Conservation (phyloP, 2,797 vertebrate genomes). For the Poeciliopsis gracilis region DNA sequence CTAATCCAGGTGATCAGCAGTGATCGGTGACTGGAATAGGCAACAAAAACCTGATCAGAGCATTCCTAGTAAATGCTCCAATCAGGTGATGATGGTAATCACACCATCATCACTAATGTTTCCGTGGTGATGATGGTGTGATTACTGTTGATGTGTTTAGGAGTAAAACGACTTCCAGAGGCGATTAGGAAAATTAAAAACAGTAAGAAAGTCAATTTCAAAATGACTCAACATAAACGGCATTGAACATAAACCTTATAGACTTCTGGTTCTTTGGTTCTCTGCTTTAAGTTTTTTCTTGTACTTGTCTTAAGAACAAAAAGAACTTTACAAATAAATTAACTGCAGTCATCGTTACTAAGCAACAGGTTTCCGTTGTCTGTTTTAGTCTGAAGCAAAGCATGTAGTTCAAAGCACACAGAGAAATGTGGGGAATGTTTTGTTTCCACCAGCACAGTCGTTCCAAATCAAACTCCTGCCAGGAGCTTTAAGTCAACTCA, state of each 20-base stretch:
- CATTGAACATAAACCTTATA: background rate
- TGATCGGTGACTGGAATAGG: too few relatives aligned
- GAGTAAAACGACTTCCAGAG: background rate
- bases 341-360: slow-evolving; percentile 46
- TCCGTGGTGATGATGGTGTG: background rate
- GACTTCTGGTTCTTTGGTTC: background rate
- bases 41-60: too few relatives aligned
- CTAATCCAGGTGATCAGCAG: too few relatives aligned
- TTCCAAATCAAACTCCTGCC: slow-evolving; percentile 50
- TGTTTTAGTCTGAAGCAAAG: slow-evolving; percentile 48
- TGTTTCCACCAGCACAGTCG: slow-evolving; percentile 20
- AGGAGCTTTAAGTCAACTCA: slow-evolving; percentile 61
- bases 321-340: slow-evolving; percentile 21
- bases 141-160: background rate
- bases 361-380: slow-evolving; percentile 40
- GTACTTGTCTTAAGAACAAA: slow-evolving; percentile 3
- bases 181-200: background rate
- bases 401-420: slow-evolving; percentile 55
- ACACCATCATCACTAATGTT: background rate
- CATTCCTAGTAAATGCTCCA: background rate
- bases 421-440: slow-evolving; percentile 37
- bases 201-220: background rate
- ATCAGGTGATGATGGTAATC: too few relatives aligned
- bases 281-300: background rate
- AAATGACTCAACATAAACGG: background rate